These are phyloP conservation scores for Epinotia nisella DNA, from an alignment of 2,888 invertebrate species.

Conservation along the genomic window DNA sequence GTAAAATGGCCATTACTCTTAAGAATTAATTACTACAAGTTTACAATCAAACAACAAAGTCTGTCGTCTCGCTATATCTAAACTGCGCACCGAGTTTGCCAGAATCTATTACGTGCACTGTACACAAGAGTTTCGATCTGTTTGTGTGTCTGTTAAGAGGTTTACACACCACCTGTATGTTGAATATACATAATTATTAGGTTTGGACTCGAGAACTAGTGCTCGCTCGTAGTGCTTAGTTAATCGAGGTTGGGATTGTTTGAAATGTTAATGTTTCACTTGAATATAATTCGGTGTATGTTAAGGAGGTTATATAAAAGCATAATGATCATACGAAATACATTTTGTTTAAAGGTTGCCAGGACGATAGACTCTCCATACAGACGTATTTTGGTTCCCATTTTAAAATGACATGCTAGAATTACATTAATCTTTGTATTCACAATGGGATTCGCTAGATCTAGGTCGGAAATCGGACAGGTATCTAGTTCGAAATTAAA, in stretches of 20 bases:
- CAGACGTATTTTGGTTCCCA: too few species aligned
- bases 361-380: too few species aligned
- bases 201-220: slow-evolving; percentile 11
- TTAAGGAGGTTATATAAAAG: too few species aligned
- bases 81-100: slow-evolving; percentile 39
- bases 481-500: too few species aligned
- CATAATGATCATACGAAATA: too few species aligned
- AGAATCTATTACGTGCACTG: slow-evolving; percentile 42
- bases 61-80: slow-evolving; percentile 20
- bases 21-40: slow-evolving; percentile 7
- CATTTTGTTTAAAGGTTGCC: too few species aligned
- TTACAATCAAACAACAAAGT: slow-evolving; percentile 28
- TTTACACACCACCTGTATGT: slow-evolving; percentile 12
- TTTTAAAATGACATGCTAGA: too few species aligned
- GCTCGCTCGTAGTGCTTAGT: not conserved
- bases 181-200: slow-evolving; percentile 24
- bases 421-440: too few species aligned
- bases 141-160: slow-evolving; percentile 17
- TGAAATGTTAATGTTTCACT: slow-evolving; percentile 7
- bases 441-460: too few species aligned
- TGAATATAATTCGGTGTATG: too few species aligned
- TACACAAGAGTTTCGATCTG: slow-evolving; percentile 26
- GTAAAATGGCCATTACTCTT: too few species aligned
- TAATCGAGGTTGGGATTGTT: slow-evolving; percentile 1
- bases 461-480: too few species aligned